phyloP scores from a whole-genome alignment of 2,113 vertebrate species.

The Anser brachyrhynchus region DNA sequence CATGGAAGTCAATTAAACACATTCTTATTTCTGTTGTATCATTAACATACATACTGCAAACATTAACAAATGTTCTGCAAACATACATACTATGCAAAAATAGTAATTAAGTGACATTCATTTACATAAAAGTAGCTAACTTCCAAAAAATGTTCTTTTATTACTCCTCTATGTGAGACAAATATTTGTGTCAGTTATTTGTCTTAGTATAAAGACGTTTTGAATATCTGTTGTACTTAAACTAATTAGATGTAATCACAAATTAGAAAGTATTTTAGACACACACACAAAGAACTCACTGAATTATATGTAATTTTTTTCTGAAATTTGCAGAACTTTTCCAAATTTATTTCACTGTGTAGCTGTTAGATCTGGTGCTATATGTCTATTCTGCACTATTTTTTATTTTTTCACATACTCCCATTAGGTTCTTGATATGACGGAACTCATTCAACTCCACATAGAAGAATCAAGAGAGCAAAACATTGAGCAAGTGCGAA shows the following conservation, averaged over 20 bases:
- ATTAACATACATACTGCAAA: background rate
- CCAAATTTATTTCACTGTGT: background rate
- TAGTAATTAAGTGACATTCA: background rate
- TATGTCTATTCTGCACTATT: background rate
- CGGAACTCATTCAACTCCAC: constrained; percentile 64
- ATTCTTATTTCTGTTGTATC: background rate
- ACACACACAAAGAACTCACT: background rate
- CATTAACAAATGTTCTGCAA: background rate
- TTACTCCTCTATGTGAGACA: background rate
- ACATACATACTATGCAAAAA: background rate
- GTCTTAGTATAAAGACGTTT: background rate
- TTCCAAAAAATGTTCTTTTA: background rate
- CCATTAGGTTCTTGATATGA: constrained; percentile 83
- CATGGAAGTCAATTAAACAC: background rate
- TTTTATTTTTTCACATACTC: constrained; percentile 25
- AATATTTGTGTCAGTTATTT: background rate
- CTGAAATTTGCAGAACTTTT: background rate
- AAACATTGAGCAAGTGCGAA: constrained; percentile 61
- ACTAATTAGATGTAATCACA: background rate
- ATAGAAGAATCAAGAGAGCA: constrained; percentile 67
- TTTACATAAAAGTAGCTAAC: background rate
- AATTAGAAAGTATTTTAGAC: background rate
- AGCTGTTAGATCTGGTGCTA: background rate
- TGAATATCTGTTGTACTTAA: background rate
- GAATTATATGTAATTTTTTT: background rate